Conservation (phyloP, 2,113 vertebrate species). For the Anas platyrhynchos region DNA sequence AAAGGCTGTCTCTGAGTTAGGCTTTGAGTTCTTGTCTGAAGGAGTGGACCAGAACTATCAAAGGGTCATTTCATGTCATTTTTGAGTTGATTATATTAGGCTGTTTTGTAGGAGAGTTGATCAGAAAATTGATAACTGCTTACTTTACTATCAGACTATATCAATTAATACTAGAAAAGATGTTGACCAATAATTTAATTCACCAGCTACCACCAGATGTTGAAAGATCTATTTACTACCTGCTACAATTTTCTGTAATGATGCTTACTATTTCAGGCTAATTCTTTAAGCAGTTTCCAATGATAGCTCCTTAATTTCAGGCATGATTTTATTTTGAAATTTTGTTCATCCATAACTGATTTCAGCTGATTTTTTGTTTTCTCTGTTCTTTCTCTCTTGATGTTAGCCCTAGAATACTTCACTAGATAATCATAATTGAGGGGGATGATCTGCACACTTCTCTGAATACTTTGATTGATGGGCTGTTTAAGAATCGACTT, state of each 20-base stretch:
- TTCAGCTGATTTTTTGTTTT: neutral
- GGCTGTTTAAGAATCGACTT: neutral
- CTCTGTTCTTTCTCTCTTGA: neutral
- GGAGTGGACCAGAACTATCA: neutral
- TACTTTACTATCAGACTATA: neutral
- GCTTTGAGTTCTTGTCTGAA: neutral
- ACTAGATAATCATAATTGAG: neutral
- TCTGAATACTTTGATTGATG: neutral
- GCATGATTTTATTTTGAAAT: neutral
- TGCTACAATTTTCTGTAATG: neutral
- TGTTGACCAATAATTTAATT: neutral
- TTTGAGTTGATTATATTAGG: neutral
- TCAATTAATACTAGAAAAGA: neutral
- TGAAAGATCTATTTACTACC: neutral
- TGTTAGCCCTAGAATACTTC: neutral
- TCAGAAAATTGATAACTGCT: neutral
- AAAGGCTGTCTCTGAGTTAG: neutral
- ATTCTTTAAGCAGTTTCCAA: neutral
- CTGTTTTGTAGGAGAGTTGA: neutral
- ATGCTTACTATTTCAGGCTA: neutral
- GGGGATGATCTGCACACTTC: rapidly evolving
- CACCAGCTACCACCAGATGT: neutral
- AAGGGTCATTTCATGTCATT: neutral
- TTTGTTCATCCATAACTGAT: neutral
- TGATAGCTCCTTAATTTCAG: neutral